Evolutionary conservation across 2,113 vertebrate species (phyloP).

Genomic region (Takifugu bimaculatus): DNA sequence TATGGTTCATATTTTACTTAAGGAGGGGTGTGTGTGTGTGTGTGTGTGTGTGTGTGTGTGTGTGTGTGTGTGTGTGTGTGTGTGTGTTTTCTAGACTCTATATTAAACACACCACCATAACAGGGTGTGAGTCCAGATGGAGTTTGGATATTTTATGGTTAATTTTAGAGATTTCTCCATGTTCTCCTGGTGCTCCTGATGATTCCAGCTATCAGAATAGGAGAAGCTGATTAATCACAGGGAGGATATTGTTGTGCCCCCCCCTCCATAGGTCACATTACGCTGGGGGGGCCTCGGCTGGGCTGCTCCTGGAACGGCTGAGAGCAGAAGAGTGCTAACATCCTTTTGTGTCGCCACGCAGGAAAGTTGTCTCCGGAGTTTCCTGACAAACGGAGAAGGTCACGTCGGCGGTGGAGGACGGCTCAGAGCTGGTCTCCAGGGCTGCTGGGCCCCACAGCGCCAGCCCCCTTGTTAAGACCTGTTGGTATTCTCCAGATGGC

Average conservation of each 20-base stretch:
- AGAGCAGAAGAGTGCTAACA: constrained; percentile 66
- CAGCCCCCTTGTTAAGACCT: constrained; percentile 69
- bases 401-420: constrained; percentile 68
- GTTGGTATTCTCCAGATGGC: constrained; percentile 72
- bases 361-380: too few species aligned
- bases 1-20: too few species aligned
- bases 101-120: too few species aligned
- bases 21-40: too few species aligned
- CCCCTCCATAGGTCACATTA: too few species aligned
- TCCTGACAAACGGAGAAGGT: constrained; percentile 26
- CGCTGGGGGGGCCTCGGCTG: too few species aligned
- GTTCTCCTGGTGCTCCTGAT: constrained; percentile 92
- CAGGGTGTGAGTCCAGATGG: constrained; percentile 5
- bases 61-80: too few species aligned
- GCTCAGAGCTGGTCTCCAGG: constrained; percentile 49
- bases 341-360: too few species aligned
- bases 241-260: constrained; percentile 99
- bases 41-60: too few species aligned
- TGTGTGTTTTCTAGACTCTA: too few species aligned
- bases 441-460: constrained; percentile 52
- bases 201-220: constrained; percentile 99
- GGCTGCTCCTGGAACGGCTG: too few species aligned
- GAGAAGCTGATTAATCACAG: constrained; percentile 99
- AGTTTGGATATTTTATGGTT: constrained; percentile 61
- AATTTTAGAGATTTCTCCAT: constrained; percentile 30